A percentile compares a stretch with the other conserved stretches of the same genome.
Evolutionary conservation across 2,797 vertebrate genomes (phyloP).

Genomic region (Hydrolagus colliei): DNA sequence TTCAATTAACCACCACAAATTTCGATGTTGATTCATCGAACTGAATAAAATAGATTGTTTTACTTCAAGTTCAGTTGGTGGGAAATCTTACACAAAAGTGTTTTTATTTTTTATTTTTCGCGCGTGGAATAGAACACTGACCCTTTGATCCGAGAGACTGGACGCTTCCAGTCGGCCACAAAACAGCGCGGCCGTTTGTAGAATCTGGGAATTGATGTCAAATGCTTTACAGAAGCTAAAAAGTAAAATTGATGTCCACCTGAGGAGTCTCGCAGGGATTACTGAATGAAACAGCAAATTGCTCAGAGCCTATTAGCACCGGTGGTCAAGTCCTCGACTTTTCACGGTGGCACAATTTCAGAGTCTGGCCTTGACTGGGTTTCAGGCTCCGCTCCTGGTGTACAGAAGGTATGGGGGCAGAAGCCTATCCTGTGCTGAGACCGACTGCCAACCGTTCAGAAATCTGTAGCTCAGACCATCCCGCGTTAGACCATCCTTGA

Average conservation of each 20-base stretch:
- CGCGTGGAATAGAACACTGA: no score
- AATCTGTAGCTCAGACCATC: background rate
- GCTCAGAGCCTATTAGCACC: background rate
- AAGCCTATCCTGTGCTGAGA: no score
- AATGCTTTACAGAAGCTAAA: no score
- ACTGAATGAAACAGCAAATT: background rate
- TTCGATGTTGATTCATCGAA: no score
- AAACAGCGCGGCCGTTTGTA: no score
- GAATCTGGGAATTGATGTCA: background rate
- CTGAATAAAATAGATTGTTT: background rate
- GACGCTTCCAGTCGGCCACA: no score
- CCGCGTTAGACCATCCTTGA: background rate
- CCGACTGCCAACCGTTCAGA: background rate
- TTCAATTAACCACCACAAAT: no score
- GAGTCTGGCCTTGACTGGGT: background rate
- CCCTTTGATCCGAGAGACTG: no score
- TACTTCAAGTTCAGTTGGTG: background rate
- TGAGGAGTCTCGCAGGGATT: background rate
- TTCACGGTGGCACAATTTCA: background rate
- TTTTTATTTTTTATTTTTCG: background rate
- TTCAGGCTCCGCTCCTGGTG: background rate
- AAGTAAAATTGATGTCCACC: background rate
- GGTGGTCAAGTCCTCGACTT: background rate
- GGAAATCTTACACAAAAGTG: background rate
- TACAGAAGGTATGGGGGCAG: no score